Percentiles rank a stretch among this genome's conserved stretches.
Evolutionary conservation across 2,888 invertebrate genomes (phyloP).

Genomic region (Schizotus pectinicornis): DNA sequence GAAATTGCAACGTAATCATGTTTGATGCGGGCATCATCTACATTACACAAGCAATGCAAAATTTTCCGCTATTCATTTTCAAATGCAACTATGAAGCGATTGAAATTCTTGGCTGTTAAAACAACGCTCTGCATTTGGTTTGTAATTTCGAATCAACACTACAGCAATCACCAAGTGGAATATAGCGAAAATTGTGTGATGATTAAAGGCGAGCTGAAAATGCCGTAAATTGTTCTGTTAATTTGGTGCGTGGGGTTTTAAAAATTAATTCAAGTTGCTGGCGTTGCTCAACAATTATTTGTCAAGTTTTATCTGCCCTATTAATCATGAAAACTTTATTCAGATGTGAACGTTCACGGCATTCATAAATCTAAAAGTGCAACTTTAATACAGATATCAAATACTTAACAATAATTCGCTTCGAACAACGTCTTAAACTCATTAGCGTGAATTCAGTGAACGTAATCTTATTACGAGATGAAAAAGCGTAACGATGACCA

Average conservation of each 20-base stretch:
- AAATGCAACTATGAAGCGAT: too few species aligned
- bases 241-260: conserved; percentile 6
- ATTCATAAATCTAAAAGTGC: conserved; percentile 10
- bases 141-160: too few species aligned
- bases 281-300: conserved; percentile 9
- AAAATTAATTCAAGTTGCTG: conserved; percentile 10
- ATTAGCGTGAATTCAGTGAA: conserved; percentile 25
- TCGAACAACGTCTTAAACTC: conserved; percentile 22
- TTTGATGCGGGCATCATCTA: too few species aligned
- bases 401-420: conserved; percentile 16
- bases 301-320: conserved; percentile 14
- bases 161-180: too few species aligned
- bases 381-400: conserved; percentile 19
- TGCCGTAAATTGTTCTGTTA: conserved; percentile 9
- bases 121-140: too few species aligned
- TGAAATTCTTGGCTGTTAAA: too few species aligned
- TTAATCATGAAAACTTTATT: conserved; percentile 3
- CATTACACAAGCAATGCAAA: too few species aligned
- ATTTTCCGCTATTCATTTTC: too few species aligned
- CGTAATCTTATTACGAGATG: conserved; percentile 38
- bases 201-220: not conserved
- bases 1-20: too few species aligned
- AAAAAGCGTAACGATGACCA: conserved; percentile 48
- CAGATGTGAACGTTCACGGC: conserved; percentile 9
- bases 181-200: too few species aligned